Evolutionary conservation across 2,113 vertebrate genomes (phyloP).

Genomic region (Serilophus lunatus): DNA sequence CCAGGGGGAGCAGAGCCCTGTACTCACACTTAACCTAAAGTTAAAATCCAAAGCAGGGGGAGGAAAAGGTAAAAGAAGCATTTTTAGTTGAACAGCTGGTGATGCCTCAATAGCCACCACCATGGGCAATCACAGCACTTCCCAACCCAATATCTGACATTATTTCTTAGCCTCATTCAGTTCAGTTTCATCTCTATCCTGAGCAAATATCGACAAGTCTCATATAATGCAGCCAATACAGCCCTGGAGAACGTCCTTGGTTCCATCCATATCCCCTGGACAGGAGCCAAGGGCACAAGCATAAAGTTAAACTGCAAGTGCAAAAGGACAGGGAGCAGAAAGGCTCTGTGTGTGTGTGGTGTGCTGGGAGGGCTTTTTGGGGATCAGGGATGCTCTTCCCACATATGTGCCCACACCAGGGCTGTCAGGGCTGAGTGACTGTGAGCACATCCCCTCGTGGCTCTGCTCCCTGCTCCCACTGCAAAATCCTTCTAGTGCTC

Average conservation of each 20-base stretch:
- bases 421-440: background rate
- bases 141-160: background rate
- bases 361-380: background rate
- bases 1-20: background rate
- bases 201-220: background rate
- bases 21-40: background rate
- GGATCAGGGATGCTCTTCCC: background rate
- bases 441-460: fast-evolving
- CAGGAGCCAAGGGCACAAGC: background rate
- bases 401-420: fast-evolving
- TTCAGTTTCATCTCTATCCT: background rate
- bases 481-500: background rate
- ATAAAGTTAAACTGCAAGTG: background rate
- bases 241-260: background rate
- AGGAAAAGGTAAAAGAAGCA: background rate
- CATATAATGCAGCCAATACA: background rate
- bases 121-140: background rate
- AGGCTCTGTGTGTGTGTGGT: fast-evolving
- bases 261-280: background rate
- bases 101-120: background rate
- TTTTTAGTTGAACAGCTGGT: background rate
- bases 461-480: background rate
- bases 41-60: background rate
- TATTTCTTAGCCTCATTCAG: background rate
- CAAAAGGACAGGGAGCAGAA: background rate